These are phyloP conservation scores for Rhingia rostrata DNA, from an alignment of 2,888 invertebrate genomes.

Conservation along the genomic window DNA sequence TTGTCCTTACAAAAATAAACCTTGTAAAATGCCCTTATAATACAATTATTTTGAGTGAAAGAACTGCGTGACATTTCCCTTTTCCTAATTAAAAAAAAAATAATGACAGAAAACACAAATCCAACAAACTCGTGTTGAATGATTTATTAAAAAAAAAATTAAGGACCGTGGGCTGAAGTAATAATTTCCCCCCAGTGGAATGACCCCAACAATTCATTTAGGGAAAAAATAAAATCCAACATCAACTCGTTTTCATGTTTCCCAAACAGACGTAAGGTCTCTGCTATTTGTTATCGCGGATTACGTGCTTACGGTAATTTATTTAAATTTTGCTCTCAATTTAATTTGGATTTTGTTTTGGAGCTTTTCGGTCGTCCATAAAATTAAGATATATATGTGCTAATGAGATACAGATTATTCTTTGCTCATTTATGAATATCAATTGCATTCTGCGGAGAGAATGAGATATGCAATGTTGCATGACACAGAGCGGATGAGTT, in stretches of 20 bases:
- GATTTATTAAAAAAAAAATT: constrained; percentile 33
- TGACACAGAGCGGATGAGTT: constrained; percentile 42
- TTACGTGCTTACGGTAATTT: constrained; percentile 68
- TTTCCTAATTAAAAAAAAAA: constrained; percentile 51
- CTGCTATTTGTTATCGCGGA: constrained; percentile 65
- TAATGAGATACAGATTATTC: constrained; percentile 58
- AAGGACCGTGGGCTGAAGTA: constrained; percentile 21
- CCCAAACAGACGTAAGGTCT: not conserved
- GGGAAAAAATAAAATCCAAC: constrained; percentile 29
- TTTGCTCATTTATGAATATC: constrained; percentile 57
- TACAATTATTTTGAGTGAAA: constrained; percentile 9
- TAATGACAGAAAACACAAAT: constrained; percentile 40
- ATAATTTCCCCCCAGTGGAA: constrained; percentile 44
- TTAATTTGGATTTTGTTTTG: constrained; percentile 49
- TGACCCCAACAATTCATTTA: constrained; percentile 60
- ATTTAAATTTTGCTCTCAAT: constrained; percentile 73
- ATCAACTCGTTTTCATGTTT: constrained; percentile 48
- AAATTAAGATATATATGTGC: constrained; percentile 64
- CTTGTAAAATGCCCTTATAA: constrained; percentile 2
- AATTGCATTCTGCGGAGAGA: constrained; percentile 20
- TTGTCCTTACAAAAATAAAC: constrained; percentile 6
- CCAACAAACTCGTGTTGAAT: constrained; percentile 12
- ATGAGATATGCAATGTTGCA: not conserved
- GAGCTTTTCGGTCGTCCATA: constrained; percentile 58
- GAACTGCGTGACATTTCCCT: constrained; percentile 31